A percentile compares a stretch with the other conserved stretches of the same genome.
Conservation (phyloP, 1,140 invertebrate genomes). For the Helicoverpa zea region DNA sequence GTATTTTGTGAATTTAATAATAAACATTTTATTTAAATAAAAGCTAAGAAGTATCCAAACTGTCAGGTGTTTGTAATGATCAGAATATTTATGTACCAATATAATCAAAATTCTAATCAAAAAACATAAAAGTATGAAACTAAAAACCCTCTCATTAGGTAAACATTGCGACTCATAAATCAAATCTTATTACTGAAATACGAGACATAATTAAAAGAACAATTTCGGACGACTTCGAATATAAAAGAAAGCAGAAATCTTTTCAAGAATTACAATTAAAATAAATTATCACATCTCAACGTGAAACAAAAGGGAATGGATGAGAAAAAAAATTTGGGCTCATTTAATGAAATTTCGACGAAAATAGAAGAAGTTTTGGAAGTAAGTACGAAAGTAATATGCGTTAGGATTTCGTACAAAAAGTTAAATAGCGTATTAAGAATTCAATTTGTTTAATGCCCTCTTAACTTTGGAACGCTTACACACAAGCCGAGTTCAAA, state of each 20-base stretch:
- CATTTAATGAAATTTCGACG: slow-evolving; percentile 71
- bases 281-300: slow-evolving; percentile 59
- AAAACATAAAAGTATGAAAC: slow-evolving; percentile 13
- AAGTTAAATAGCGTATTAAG: slow-evolving; percentile 79
- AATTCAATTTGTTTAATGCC: slow-evolving; percentile 72
- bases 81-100: not conserved
- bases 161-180: slow-evolving; percentile 27
- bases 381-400: slow-evolving; percentile 74
- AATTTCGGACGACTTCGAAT: slow-evolving; percentile 31
- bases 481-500: slow-evolving; percentile 27
- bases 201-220: slow-evolving; percentile 46
- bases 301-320: slow-evolving; percentile 58
- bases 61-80: too few relatives aligned
- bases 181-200: slow-evolving; percentile 46
- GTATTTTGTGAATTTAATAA: too few relatives aligned
- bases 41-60: too few relatives aligned
- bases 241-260: slow-evolving; percentile 34
- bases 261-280: slow-evolving; percentile 58
- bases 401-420: slow-evolving; percentile 63
- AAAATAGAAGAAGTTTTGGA: slow-evolving; percentile 73
- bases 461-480: slow-evolving; percentile 53
- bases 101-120: not conserved
- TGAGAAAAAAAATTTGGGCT: slow-evolving; percentile 55
- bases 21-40: too few relatives aligned
- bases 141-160: slow-evolving; percentile 18